Conservation (phyloP, 2,113 vertebrate species). For the Corvus cornix region DNA sequence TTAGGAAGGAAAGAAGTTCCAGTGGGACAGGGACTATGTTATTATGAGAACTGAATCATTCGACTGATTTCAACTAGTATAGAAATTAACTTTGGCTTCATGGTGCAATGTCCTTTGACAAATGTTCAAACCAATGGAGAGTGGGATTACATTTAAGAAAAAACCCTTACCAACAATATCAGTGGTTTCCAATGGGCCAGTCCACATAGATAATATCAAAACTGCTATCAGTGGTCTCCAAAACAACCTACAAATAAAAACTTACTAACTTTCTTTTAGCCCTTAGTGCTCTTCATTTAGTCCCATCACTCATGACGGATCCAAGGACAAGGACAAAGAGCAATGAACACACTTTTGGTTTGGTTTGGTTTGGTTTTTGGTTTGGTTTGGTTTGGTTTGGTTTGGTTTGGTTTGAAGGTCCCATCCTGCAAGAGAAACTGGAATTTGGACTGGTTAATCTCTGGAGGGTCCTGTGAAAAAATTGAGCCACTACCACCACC, state of each 20-base stretch:
- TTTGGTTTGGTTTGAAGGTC: not conserved
- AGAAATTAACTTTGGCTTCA: not conserved
- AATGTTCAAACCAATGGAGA: not conserved
- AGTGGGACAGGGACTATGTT: not conserved
- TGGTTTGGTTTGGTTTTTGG: not conserved
- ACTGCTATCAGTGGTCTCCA: not conserved
- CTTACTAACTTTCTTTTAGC: not conserved
- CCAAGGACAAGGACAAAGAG: not conserved
- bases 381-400: not conserved
- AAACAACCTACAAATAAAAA: not conserved
- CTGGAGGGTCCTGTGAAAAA: not conserved
- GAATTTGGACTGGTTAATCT: not conserved
- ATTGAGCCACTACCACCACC: rapidly evolving
- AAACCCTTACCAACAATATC: not conserved
- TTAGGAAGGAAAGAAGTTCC: not conserved
- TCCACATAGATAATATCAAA: not conserved
- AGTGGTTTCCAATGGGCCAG: not conserved
- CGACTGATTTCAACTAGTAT: not conserved
- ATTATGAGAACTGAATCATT: not conserved
- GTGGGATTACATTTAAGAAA: not conserved
- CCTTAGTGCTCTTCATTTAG: not conserved
- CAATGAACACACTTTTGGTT: not conserved
- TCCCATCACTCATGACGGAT: not conserved
- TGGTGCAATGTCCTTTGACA: not conserved
- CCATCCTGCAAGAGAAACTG: not conserved